phyloP scores from a whole-genome alignment of 2,797 vertebrate genomes.

The Phalanger gymnotis region DNA sequence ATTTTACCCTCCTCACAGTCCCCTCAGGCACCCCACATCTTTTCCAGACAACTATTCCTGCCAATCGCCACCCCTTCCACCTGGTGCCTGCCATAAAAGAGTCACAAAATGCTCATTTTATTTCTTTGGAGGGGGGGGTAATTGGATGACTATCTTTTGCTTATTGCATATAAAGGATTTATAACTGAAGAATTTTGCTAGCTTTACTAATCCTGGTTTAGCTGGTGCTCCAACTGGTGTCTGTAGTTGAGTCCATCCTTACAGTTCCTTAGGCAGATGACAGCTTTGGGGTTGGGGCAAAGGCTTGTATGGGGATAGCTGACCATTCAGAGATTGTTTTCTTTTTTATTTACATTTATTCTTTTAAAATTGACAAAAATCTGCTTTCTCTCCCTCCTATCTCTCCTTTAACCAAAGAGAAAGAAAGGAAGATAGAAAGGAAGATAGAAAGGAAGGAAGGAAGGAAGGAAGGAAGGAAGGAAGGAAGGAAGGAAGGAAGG shows the following conservation, averaged over 20 bases:
- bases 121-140: not conserved
- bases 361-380: not conserved
- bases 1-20: not conserved
- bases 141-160: not conserved
- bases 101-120: not conserved
- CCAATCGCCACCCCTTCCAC: not conserved
- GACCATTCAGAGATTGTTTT: not conserved
- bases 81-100: not conserved
- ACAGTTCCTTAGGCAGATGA: not conserved
- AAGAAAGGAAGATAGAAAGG: not conserved
- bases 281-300: not conserved
- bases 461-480: not conserved
- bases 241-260: not conserved
- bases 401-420: not conserved
- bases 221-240: not conserved
- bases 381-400: too few species aligned
- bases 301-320: too few species aligned
- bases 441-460: too few species aligned
- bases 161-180: not conserved
- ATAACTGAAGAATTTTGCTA: not conserved
- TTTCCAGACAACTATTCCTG: not conserved
- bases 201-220: too few species aligned
- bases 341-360: not conserved
- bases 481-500: rapidly evolving
- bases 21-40: not conserved